Percentiles rank a stretch among this genome's conserved stretches.
Evolutionary conservation across 2,113 vertebrate genomes (phyloP).

Genomic region (Scalopus aquaticus): DNA sequence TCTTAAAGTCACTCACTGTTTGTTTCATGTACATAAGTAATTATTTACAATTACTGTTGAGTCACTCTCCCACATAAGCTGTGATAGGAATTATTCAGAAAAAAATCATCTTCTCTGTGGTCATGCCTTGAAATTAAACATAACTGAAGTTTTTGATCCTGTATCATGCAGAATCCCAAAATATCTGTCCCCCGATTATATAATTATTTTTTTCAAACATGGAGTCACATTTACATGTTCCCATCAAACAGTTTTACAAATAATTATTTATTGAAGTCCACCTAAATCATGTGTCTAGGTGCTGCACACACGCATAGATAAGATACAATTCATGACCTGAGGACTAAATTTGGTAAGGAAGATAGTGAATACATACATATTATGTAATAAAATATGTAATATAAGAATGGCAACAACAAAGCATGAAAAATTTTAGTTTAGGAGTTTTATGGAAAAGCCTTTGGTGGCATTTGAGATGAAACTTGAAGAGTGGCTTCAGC

Average conservation of each 20-base stretch:
- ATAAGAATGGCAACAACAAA: background rate
- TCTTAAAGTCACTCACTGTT: background rate
- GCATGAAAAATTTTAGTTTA: background rate
- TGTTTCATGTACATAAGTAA: background rate
- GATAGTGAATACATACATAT: background rate
- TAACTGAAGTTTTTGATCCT: constrained; percentile 14
- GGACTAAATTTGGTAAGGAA: background rate
- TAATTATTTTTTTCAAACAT: constrained; percentile 32
- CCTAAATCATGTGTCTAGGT: background rate
- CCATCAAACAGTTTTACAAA: background rate
- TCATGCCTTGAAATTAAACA: background rate
- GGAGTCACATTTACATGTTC: background rate
- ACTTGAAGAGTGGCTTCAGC: background rate
- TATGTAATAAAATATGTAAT: background rate
- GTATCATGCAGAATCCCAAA: constrained; percentile 12
- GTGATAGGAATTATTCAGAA: constrained; percentile 45
- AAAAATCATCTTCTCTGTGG: background rate
- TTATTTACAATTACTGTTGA: constrained; percentile 3
- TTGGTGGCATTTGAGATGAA: background rate
- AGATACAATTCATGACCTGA: background rate
- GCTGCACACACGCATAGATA: background rate
- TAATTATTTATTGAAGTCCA: background rate
- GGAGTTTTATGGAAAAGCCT: background rate
- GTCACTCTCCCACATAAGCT: background rate
- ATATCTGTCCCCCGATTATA: background rate